Percentiles rank a stretch among this genome's conserved stretches.
phyloP scores from a whole-genome alignment of 2,888 invertebrate species.

The Melanostoma scalare region DNA sequence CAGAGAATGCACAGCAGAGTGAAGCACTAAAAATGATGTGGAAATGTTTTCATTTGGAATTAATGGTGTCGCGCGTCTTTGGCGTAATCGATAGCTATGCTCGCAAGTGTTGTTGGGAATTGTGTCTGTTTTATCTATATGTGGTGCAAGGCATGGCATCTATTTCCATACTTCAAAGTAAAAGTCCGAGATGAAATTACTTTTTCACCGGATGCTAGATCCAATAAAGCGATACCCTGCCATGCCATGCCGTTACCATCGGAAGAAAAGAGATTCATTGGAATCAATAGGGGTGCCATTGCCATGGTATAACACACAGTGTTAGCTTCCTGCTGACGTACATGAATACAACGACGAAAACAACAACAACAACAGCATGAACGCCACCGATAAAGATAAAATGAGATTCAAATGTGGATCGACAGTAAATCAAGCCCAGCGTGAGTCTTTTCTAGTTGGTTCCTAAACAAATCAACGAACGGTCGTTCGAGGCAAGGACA shows the following conservation, averaged over 20 bases:
- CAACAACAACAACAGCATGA: conserved; percentile 39
- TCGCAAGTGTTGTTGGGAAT: conserved; percentile 38
- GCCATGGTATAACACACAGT: conserved; percentile 3
- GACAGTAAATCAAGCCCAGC: conserved; percentile 58
- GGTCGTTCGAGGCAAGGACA: conserved; percentile 16
- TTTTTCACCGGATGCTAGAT: conserved; percentile 65
- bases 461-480: not conserved
- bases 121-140: conserved; percentile 17
- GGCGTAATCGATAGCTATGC: conserved; percentile 66
- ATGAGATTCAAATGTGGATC: conserved; percentile 68
- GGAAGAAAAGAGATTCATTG: conserved; percentile 56
- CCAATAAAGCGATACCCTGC: conserved; percentile 65
- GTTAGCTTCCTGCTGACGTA: conserved; percentile 5
- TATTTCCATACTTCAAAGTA: conserved; percentile 33
- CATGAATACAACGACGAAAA: conserved; percentile 41
- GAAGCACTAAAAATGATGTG: conserved; percentile 59
- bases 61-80: conserved; percentile 70
- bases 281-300: conserved; percentile 44
- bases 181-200: conserved; percentile 60
- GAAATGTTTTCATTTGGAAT: conserved; percentile 67
- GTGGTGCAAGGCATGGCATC: conserved; percentile 16
- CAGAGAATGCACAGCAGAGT: conserved; percentile 13
- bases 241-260: conserved; percentile 44
- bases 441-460: conserved; percentile 25
- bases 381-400: conserved; percentile 57